Base-by-base conservation (phyloP, 2,113 vertebrate species). In the Nycticebus coucang region DNA sequence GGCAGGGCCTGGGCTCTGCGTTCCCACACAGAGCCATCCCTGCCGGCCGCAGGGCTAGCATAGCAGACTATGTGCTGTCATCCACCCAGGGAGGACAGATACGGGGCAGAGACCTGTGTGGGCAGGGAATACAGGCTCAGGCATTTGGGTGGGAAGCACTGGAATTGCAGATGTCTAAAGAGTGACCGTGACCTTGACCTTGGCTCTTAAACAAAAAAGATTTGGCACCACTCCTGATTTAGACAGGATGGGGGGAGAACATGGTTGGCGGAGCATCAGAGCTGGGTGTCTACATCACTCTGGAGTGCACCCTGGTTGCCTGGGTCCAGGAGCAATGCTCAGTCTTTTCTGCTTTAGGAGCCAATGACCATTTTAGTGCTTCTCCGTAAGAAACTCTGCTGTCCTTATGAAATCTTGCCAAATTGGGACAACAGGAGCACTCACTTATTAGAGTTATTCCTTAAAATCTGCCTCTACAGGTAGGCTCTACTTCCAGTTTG, bases 1-100 rank as follows among this genome's bases (percentile, higher is more conserved):
- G 68, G 26, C 3, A 7, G 0, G 0, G 10, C 71, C n/a, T 1
- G 1, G 45, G 33, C 15, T 80, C 11, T 68, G 1, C 0, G 4
- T 22, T 28, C 30, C 55, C 21, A 0, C 11, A 5, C n/a, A 7
- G 4, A 68, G 50, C 87, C 12, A n/a, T 10, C 30, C 19, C 8
- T 0, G 15, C 72, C 15, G 13, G 9, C 45, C 24, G 62, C 2
- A 2, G 45, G 24, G 14, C 45, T 55, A 10, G 4, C 11, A 35
- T 9, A 12, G 4, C 3, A 12, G 55, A 59, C 33, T 4, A 24
- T 19, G 41, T 4, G 9, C 30, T 12, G 13, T 33, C 10, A 11
- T 21, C 53, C 50, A 55, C 28, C n/a, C 9, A 72, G 4, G 55
- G 50, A 78, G 24, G 21, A 50, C 0, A 14, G 30, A 93, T 9